Percentiles rank a stretch among this genome's conserved stretches.
Conservation (phyloP, 2,113 vertebrate species). For the Bufo bufo region DNA sequence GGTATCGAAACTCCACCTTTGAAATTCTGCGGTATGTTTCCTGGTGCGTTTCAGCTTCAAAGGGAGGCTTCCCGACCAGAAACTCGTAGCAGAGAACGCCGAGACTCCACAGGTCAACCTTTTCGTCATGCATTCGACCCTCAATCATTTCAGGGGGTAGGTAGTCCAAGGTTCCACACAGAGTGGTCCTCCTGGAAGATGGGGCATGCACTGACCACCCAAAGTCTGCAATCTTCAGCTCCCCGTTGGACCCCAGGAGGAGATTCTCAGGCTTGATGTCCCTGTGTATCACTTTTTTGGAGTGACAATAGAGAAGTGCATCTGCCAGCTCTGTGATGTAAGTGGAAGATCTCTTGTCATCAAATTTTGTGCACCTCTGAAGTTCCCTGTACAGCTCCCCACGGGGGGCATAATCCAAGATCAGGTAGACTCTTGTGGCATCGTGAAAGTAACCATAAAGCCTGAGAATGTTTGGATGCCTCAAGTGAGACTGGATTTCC, state of each 20-base stretch:
- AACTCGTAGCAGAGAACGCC: constrained; percentile 96
- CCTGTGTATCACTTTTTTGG: constrained; percentile 93
- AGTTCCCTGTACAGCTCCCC: constrained; percentile 93
- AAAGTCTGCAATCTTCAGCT: constrained; percentile 96
- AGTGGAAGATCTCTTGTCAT: constrained; percentile 87
- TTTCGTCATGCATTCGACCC: constrained; percentile 92
- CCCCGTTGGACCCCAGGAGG: constrained; percentile 85
- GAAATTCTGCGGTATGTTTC: constrained; percentile 94
- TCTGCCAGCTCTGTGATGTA: constrained; percentile 95
- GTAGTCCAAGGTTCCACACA: constrained; percentile 96
- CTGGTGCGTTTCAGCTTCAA: constrained; percentile 86
- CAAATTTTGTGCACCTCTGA: constrained; percentile 83
- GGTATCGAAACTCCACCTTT: constrained; percentile 88
- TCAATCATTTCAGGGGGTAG: constrained; percentile 98
- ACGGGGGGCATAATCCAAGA: constrained; percentile 92
- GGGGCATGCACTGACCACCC: constrained; percentile 98
- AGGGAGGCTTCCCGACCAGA: constrained; percentile 89
- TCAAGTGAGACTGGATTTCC: constrained; percentile 96
- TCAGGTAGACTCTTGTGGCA: constrained; percentile 88
- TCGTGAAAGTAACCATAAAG: constrained; percentile 97
- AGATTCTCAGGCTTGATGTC: constrained; percentile 98
- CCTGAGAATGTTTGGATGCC: constrained; percentile 94
- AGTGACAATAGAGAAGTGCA: constrained; percentile 91
- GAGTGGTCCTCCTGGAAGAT: constrained; percentile 92
- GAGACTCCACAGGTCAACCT: constrained; percentile 95